These are phyloP conservation scores for Cepaea hortensis DNA, from an alignment of 2,888 invertebrate species.

Conservation along the genomic window DNA sequence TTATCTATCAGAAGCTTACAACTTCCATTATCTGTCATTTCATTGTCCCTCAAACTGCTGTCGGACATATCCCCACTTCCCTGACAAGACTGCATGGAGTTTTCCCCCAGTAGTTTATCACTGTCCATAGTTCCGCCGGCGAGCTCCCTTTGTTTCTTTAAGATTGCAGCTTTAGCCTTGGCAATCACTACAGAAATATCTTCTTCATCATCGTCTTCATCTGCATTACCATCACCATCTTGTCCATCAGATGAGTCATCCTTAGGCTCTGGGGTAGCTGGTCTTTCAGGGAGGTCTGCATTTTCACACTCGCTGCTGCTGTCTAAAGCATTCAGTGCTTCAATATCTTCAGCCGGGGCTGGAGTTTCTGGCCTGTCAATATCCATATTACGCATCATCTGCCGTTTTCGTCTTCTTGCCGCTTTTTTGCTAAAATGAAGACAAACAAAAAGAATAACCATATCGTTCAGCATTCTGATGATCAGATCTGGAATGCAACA, in stretches of 20 bases:
- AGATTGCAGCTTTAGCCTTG: conserved; percentile 45
- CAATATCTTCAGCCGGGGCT: conserved; percentile 29
- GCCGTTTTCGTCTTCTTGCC: conserved; percentile 10
- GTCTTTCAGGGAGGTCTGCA: conserved; percentile 49
- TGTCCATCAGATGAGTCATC: conserved; percentile 43
- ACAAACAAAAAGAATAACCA: conserved; percentile 1
- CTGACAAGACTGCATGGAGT: not conserved
- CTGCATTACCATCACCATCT: conserved; percentile 23
- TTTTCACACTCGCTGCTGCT: conserved; percentile 54
- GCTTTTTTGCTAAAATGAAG: conserved; percentile 42
- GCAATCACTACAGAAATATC: conserved; percentile 46
- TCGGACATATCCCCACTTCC: not conserved
- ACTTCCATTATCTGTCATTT: conserved; percentile 8
- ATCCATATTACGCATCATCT: conserved; percentile 22
- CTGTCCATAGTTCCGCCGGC: conserved; percentile 16
- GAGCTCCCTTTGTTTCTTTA: conserved; percentile 41
- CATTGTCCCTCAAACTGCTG: conserved; percentile 21
- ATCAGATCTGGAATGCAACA: no score
- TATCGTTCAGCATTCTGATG: no score
- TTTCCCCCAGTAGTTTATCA: not conserved
- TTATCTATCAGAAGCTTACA: not conserved
- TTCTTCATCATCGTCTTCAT: conserved; percentile 39
- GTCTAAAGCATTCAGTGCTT: conserved; percentile 37
- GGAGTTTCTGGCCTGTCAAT: conserved; percentile 41
- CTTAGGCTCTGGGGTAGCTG: conserved; percentile 49